A percentile compares a stretch with the other conserved stretches of the same genome.
Conservation (phyloP, 92 coral and sea anemone genomes). For the Phymanthus crucifer region DNA sequence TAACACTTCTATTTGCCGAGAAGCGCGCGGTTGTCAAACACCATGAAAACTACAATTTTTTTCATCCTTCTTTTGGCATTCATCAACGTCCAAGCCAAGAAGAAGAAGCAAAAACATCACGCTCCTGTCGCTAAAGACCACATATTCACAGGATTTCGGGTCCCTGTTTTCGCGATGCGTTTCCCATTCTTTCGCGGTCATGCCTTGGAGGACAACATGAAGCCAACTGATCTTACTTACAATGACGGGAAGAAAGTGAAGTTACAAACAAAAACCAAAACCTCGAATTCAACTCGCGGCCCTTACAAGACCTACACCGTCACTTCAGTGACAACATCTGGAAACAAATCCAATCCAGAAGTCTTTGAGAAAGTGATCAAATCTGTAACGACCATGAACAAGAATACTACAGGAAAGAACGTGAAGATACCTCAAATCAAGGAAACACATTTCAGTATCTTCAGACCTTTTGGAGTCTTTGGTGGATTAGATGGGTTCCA, state of each 20-base stretch:
- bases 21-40: neutral
- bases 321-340: conserved; percentile 63
- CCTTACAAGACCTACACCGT: conserved; percentile 79
- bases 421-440: neutral
- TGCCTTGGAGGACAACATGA: conserved; percentile 35
- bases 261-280: conserved; percentile 64
- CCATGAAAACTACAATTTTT: conserved; percentile 18
- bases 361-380: conserved; percentile 63
- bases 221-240: conserved; percentile 1
- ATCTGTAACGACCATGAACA: conserved; percentile 67
- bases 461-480: conserved; percentile 15
- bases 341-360: conserved; percentile 68
- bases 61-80: conserved; percentile 33
- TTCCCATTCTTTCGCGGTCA: conserved; percentile 71
- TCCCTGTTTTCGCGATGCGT: conserved; percentile 75
- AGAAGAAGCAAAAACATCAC: conserved; percentile 42
- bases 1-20: neutral
- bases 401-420: conserved; percentile 23
- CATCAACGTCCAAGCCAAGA: conserved; percentile 56
- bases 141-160: conserved; percentile 30
- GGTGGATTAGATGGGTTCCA: neutral
- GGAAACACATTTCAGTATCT: neutral
- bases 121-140: conserved; percentile 29
- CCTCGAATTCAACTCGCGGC: conserved; percentile 68
- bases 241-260: conserved; percentile 36